Evolutionary conservation across 2,888 invertebrate species (phyloP), one percentile per base, ranked within the genome.

Genomic region (Xestia sexstrigata): DNA sequence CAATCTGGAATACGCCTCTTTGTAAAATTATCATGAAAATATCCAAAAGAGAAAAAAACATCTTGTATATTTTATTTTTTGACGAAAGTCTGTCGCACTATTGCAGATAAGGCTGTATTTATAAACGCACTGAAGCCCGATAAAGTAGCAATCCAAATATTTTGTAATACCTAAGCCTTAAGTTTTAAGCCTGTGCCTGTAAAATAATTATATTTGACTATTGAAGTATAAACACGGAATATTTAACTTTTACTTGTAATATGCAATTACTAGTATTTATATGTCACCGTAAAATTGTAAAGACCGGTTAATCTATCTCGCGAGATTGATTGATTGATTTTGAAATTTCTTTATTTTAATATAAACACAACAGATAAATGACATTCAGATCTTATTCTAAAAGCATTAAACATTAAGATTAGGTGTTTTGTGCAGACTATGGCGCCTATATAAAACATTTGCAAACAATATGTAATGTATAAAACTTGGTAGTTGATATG

Each of bases 101-200:
- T 23, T 15, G 7, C 49, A 7, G 17, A 20, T 20, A 39, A 49
- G n/a, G n/a, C 55, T 81, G 45, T 81, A 26, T 74, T 26, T 55
- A 42, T 20, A 58, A 68, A 63, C 52, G 15, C 45, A 68, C 52
- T 63, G 30, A 79, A 58, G 7, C 68, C 60, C 52, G 8, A 72
- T 23, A 63, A 35, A 58, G 42, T 60, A 69, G 42, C 23, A 58
- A 69, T 72, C 68, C 72, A 81, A 84, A 84, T 81, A 81, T 80
- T 68, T 55, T 83, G 49, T 62, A 66, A 26, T 78, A n/a, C n/a
- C n/a, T n/a, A 78, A 74, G 76, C 39, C 47, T 74, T 74, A 81
- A 47, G 23, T 47, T 49, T 15, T 81, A 78, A 55, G 63, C 52
- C 1, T 70, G 81, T 81, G 78, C 49, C 82, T 60, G 66, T 26